These are phyloP conservation scores for Conistra vaccinii DNA, from an alignment of 2,888 invertebrate genomes.

Conservation along the genomic window DNA sequence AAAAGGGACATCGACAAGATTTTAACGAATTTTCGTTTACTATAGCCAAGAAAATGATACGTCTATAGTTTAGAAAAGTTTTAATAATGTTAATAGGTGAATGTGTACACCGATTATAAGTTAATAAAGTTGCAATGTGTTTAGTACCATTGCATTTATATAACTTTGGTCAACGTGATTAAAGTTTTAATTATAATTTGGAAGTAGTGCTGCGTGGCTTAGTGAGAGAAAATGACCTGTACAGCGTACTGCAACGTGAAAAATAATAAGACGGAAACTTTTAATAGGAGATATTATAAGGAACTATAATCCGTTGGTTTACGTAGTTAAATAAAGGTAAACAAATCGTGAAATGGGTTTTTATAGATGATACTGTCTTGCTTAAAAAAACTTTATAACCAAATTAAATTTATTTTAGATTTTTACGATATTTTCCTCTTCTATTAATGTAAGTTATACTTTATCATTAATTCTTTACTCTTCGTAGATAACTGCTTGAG, in stretches of 20 bases:
- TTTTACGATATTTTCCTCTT: too few relatives aligned
- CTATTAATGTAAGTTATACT: too few relatives aligned
- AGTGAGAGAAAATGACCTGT: constrained; percentile 11
- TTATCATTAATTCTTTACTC: too few relatives aligned
- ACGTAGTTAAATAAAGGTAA: too few relatives aligned
- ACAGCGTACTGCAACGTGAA: constrained; percentile 4
- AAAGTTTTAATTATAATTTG: constrained; percentile 60
- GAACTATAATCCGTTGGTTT: not conserved
- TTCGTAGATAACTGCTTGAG: too few relatives aligned
- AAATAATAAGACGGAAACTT: constrained; percentile 23
- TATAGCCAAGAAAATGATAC: constrained; percentile 6
- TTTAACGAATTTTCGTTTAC: not conserved
- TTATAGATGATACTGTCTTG: too few relatives aligned
- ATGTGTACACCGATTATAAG: constrained; percentile 31
- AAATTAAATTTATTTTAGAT: too few relatives aligned
- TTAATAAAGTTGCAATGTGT: constrained; percentile 50
- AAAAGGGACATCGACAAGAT: constrained; percentile 5
- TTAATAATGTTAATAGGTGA: constrained; percentile 26
- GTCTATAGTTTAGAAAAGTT: constrained; percentile 6
- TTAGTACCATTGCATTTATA: constrained; percentile 17
- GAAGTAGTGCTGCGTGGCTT: constrained; percentile 6
- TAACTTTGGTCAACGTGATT: constrained; percentile 35
- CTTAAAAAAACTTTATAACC: too few relatives aligned
- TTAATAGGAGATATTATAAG: not conserved
- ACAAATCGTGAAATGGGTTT: too few relatives aligned